Percentiles rank a stretch among this genome's conserved stretches.
Evolutionary conservation across 2,888 invertebrate genomes (phyloP).

Genomic region (Octonoba sinensis): DNA sequence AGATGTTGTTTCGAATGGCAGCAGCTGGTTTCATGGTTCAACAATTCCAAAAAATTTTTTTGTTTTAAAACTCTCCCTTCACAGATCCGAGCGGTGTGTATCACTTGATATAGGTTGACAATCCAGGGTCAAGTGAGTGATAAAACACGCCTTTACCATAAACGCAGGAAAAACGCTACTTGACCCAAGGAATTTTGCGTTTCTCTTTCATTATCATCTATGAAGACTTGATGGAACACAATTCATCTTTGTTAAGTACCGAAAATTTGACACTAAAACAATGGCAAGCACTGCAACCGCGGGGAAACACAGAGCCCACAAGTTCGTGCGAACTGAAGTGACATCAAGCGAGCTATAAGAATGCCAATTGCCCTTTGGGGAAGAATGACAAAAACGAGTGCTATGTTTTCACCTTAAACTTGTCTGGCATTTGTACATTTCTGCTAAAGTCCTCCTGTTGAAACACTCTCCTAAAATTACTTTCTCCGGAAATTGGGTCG

Average conservation of each 20-base stretch:
- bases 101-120: constrained; percentile 42
- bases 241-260: constrained; percentile 34
- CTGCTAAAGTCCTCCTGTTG: too few species aligned
- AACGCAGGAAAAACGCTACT: constrained; percentile 16
- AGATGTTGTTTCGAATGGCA: background rate
- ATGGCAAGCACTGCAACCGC: constrained; percentile 12
- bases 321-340: constrained; percentile 19
- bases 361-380: constrained; percentile 5
- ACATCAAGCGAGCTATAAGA: constrained; percentile 22
- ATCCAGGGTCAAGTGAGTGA: constrained; percentile 40
- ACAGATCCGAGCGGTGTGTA: constrained; percentile 11
- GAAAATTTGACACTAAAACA: constrained; percentile 45
- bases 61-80: constrained; percentile 12
- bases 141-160: constrained; percentile 42
- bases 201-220: constrained; percentile 40
- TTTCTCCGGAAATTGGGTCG: too few species aligned
- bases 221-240: constrained; percentile 20
- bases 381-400: too few species aligned
- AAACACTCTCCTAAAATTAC: too few species aligned
- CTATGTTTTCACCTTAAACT: too few species aligned
- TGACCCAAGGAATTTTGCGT: constrained; percentile 46
- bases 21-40: constrained; percentile 38
- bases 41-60: constrained; percentile 27
- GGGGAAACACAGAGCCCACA: constrained; percentile 37
- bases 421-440: too few species aligned